These are phyloP conservation scores for Dynastes maya DNA, from an alignment of 2,888 invertebrate genomes.

Conservation along the genomic window DNA sequence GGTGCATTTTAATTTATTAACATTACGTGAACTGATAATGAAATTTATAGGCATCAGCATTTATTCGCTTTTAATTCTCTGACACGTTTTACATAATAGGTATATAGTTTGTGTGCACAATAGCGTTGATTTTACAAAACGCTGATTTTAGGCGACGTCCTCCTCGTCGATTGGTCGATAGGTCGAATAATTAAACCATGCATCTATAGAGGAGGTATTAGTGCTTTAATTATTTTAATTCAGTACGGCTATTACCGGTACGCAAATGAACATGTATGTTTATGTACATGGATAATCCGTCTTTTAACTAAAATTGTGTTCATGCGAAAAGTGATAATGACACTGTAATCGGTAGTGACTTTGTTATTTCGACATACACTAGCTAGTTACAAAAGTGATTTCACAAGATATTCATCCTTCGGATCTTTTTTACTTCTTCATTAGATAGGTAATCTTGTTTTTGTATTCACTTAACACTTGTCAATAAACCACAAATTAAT, in stretches of 20 bases:
- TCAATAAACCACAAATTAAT: too few species aligned
- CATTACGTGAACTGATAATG: neutral
- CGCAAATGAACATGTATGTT: neutral
- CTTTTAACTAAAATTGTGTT: neutral
- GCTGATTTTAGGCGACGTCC: slow-evolving; percentile 9
- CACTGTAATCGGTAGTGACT: too few species aligned
- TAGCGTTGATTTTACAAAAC: slow-evolving; percentile 1
- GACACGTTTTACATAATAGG: neutral
- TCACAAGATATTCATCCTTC: too few species aligned
- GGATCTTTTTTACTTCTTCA: too few species aligned
- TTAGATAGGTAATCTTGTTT: too few species aligned
- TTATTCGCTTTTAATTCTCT: neutral
- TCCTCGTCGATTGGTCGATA: neutral
- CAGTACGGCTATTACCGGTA: neutral
- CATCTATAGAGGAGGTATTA: neutral
- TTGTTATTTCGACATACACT: too few species aligned
- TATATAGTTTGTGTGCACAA: neutral
- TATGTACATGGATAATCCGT: neutral
- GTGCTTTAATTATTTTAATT: slow-evolving; percentile 6
- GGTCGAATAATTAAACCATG: slow-evolving; percentile 7
- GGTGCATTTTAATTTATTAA: neutral
- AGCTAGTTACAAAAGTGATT: too few species aligned
- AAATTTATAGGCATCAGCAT: neutral
- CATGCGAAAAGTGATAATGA: too few species aligned
- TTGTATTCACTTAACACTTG: too few species aligned